Conservation (phyloP, 1,140 invertebrate species). For the Odontomachus brunneus region DNA sequence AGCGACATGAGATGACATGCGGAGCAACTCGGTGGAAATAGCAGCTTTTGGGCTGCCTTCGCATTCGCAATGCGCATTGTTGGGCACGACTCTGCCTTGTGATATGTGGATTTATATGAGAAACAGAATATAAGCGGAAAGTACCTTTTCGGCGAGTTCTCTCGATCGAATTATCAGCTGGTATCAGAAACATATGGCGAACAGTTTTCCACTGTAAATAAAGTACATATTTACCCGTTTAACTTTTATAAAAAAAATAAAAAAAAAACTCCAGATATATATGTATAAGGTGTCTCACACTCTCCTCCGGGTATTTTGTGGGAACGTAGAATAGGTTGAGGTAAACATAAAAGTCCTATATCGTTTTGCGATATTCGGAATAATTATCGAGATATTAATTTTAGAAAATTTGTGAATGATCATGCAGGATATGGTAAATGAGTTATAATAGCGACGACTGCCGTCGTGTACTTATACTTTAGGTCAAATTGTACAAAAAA, state of each 20-base stretch:
- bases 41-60: conserved; percentile 22
- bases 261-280: background rate
- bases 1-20: conserved; percentile 32
- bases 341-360: too few relatives aligned
- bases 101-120: conserved; percentile 18
- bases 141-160: background rate
- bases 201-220: background rate
- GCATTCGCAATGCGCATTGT: conserved; percentile 37
- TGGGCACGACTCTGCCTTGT: conserved; percentile 33
- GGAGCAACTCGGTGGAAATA: conserved; percentile 41
- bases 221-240: background rate
- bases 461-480: too few relatives aligned
- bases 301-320: too few relatives aligned
- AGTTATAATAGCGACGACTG: too few relatives aligned
- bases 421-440: too few relatives aligned
- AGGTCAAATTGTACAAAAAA: too few relatives aligned
- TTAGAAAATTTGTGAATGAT: too few relatives aligned
- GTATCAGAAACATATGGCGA: too few relatives aligned
- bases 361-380: too few relatives aligned
- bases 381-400: too few relatives aligned
- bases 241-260: background rate
- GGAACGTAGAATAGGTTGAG: too few relatives aligned
- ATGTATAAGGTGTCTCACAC: too few relatives aligned
- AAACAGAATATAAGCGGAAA: conserved; percentile 1
- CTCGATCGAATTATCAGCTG: conserved; percentile 1